Conservation (phyloP, 1,140 invertebrate species). For the Sarcophaga bullata region DNA sequence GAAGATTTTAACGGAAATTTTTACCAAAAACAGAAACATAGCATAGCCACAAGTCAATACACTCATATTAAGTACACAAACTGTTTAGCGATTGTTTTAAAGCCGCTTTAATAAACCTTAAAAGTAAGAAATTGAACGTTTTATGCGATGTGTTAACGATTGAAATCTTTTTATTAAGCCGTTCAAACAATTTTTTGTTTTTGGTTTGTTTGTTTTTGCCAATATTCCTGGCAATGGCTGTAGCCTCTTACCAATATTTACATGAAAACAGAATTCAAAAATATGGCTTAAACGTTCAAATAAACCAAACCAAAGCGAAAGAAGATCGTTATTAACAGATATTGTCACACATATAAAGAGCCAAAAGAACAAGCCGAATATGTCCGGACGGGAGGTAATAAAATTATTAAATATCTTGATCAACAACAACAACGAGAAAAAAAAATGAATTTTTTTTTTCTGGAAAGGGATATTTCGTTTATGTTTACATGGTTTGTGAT, state of each 20-base stretch:
- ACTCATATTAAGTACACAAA: too few relatives aligned
- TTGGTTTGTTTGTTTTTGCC: not conserved
- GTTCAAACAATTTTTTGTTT: not conserved
- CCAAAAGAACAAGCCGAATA: not conserved
- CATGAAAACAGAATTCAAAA: not conserved
- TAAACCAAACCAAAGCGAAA: not conserved
- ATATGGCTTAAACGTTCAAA: not conserved
- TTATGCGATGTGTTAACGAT: conserved; percentile 26
- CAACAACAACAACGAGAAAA: not conserved
- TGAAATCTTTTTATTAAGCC: conserved; percentile 29
- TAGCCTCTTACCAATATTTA: not conserved
- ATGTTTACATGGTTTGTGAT: not conserved
- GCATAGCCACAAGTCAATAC: not conserved
- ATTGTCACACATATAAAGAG: conserved; percentile 16
- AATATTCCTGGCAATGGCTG: not conserved
- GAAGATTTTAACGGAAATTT: too few relatives aligned
- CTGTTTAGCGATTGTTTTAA: too few relatives aligned
- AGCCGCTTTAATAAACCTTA: not conserved
- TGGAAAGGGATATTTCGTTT: conserved; percentile 18
- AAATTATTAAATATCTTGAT: conserved; percentile 41
- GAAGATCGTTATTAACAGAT: conserved; percentile 32
- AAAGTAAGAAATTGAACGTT: conserved; percentile 32
- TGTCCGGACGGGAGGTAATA: not conserved
- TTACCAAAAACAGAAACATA: not conserved
- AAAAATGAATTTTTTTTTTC: too few relatives aligned